These are phyloP conservation scores for Loripinus fragilis DNA, from an alignment of 2,888 invertebrate genomes.

Conservation along the genomic window DNA sequence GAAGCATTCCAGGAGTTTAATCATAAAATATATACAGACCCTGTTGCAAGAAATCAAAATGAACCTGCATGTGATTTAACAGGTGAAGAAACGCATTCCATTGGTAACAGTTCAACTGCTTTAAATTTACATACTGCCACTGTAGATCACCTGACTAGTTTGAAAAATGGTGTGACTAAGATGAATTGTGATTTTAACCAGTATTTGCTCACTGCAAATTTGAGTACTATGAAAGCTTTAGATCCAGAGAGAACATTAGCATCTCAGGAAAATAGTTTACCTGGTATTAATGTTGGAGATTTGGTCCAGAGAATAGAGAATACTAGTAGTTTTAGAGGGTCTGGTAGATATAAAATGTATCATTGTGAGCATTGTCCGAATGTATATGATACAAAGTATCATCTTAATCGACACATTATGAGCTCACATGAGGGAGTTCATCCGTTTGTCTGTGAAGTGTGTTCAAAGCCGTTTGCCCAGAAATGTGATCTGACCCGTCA, in stretches of 20 bases:
- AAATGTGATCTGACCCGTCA: slow-evolving; percentile 58
- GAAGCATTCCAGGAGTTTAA: background rate
- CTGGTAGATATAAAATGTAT: slow-evolving; percentile 20
- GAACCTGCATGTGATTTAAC: no score
- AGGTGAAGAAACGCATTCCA: background rate
- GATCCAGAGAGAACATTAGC: background rate
- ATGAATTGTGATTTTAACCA: background rate
- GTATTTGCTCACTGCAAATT: background rate
- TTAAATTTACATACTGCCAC: background rate
- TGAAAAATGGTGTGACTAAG: background rate
- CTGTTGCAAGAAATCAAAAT: background rate
- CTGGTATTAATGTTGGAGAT: slow-evolving; percentile 42
- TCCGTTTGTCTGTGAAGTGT: slow-evolving; percentile 49
- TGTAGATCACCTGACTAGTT: background rate
- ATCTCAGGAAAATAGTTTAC: slow-evolving; percentile 34
- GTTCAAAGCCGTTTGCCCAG: slow-evolving; percentile 52
- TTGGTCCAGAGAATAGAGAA: no score
- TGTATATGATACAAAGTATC: slow-evolving; percentile 56
- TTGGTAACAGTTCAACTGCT: background rate
- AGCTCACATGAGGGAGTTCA: slow-evolving; percentile 45
- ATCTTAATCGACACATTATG: slow-evolving; percentile 54
- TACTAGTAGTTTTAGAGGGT: background rate
- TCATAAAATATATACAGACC: background rate
- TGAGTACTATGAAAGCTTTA: background rate
- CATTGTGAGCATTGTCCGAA: slow-evolving; percentile 51